Conservation (phyloP, 2,888 invertebrate species). For the Chymomyza fuscimana region DNA sequence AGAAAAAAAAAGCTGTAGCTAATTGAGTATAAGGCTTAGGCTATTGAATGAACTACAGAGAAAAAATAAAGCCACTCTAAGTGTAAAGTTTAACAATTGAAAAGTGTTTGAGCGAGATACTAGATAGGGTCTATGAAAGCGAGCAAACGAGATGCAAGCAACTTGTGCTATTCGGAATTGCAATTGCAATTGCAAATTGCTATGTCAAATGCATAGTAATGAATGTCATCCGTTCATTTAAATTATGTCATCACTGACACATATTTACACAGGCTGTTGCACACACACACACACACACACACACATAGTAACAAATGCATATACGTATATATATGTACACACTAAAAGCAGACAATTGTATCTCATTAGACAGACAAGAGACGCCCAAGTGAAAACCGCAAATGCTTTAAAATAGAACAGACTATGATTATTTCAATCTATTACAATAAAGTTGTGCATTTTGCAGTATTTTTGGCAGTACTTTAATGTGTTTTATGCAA, state of each 20-base stretch:
- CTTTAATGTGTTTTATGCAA: not conserved
- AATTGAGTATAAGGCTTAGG: not conserved
- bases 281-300: conserved; percentile 39
- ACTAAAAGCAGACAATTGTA: conserved; percentile 48
- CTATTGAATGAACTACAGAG: not conserved
- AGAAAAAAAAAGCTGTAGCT: not conserved
- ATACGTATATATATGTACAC: not conserved
- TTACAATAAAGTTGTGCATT: not conserved
- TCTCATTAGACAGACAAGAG: conserved; percentile 50
- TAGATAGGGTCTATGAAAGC: not conserved
- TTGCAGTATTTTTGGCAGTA: not conserved
- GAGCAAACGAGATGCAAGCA: not conserved
- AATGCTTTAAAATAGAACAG: not conserved
- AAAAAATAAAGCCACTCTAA: not conserved
- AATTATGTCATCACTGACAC: conserved; percentile 67
- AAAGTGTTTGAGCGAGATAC: not conserved
- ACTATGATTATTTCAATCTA: not conserved
- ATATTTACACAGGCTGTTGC: conserved; percentile 28
- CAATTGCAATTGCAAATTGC: conserved; percentile 40
- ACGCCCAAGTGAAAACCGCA: not conserved
- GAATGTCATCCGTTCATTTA: conserved; percentile 76
- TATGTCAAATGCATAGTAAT: conserved; percentile 63
- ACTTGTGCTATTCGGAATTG: not conserved
- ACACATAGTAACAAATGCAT: not conserved
- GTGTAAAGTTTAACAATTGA: not conserved